Evolutionary conservation across 1,140 invertebrate genomes (phyloP).

Genomic region (Venturia canescens): DNA sequence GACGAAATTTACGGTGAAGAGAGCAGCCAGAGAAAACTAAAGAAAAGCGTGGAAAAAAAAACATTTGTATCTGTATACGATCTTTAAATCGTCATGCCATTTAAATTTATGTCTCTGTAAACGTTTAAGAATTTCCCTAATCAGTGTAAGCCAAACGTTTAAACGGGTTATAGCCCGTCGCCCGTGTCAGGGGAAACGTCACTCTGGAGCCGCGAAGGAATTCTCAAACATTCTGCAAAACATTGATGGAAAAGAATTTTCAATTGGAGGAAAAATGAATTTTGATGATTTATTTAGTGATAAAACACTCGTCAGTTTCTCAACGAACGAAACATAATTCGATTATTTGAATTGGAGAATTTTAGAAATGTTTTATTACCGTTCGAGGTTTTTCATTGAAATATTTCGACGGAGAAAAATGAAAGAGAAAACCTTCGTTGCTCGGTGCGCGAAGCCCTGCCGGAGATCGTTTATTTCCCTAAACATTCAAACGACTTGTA

Average conservation of each 20-base stretch:
- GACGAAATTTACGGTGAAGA: no score
- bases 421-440: not conserved
- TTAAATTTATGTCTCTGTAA: conserved; percentile 49
- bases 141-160: conserved; percentile 37
- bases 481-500: conserved; percentile 13
- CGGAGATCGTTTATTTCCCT: not conserved
- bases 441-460: not conserved
- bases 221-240: no score
- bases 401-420: not conserved
- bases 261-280: no score
- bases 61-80: conserved; percentile 51
- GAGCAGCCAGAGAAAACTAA: not conserved
- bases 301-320: no score
- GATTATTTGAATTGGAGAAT: no score
- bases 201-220: not conserved
- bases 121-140: conserved; percentile 39
- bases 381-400: no score
- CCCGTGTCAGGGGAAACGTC: conserved; percentile 14
- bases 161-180: conserved; percentile 17
- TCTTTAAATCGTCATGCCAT: conserved; percentile 49
- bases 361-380: no score
- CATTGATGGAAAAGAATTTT: no score
- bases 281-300: no score
- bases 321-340: no score
- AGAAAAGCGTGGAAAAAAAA: conserved; percentile 32